A percentile compares a stretch with the other conserved stretches of the same genome.
These are phyloP conservation scores for Hirtodrosophila trivittata DNA, from an alignment of 2,888 invertebrate species.

Conservation along the genomic window DNA sequence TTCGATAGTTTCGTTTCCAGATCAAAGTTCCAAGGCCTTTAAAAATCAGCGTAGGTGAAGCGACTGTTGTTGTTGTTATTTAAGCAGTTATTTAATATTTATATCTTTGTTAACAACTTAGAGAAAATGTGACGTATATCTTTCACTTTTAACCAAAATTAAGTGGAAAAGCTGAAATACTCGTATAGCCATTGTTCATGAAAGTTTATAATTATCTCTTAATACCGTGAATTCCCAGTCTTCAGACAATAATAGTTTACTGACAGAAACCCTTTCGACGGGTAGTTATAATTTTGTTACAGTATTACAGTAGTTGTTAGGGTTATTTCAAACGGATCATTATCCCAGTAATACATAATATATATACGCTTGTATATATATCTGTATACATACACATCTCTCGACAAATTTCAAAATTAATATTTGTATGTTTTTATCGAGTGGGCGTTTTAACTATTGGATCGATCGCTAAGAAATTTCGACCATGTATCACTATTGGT, in stretches of 20 bases:
- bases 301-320: neutral
- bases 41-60: conserved; percentile 22
- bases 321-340: neutral
- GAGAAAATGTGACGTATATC: conserved; percentile 7
- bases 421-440: no score
- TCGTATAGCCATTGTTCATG: conserved; percentile 28
- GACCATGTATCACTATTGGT: no score
- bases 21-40: conserved; percentile 26
- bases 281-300: neutral
- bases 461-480: no score
- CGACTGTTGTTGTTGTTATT: neutral
- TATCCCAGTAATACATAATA: no score
- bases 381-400: no score
- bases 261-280: neutral
- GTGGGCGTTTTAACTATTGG: no score
- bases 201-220: conserved; percentile 23
- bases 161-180: conserved; percentile 28
- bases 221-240: conserved; percentile 25
- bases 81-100: conserved; percentile 2
- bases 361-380: no score
- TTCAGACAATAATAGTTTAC: conserved; percentile 15
- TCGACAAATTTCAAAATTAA: no score
- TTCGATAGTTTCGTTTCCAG: conserved; percentile 5
- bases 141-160: conserved; percentile 17
- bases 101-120: conserved; percentile 19